phyloP scores from a whole-genome alignment of 2,888 invertebrate genomes.

The Epistrophe grossulariae region DNA sequence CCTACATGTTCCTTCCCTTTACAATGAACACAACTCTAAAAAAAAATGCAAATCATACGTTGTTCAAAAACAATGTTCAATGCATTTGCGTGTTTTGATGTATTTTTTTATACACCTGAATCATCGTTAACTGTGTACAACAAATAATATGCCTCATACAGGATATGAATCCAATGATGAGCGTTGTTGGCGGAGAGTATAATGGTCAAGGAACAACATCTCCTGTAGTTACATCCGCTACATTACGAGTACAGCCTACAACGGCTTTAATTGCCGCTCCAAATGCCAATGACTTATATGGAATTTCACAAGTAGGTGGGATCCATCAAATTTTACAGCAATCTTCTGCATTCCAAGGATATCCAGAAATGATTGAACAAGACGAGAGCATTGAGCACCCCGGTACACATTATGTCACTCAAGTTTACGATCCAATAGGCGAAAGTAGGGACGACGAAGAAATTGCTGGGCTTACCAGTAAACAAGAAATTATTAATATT shows the following conservation, averaged over 20 bases:
- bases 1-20: slow-evolving; percentile 77
- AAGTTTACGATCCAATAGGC: slow-evolving; percentile 77
- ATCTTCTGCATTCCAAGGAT: slow-evolving; percentile 82
- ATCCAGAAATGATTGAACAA: slow-evolving; percentile 81
- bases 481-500: slow-evolving; percentile 83
- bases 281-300: slow-evolving; percentile 82
- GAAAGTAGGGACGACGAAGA: slow-evolving; percentile 76
- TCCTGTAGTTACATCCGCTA: slow-evolving; percentile 77
- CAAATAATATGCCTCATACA: slow-evolving; percentile 76
- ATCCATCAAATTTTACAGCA: slow-evolving; percentile 83
- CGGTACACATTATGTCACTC: slow-evolving; percentile 76
- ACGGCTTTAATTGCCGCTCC: slow-evolving; percentile 80
- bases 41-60: slow-evolving; percentile 45
- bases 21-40: slow-evolving; percentile 76
- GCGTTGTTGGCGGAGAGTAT: slow-evolving; percentile 84
- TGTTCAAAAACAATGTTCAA: slow-evolving; percentile 49
- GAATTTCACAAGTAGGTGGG: slow-evolving; percentile 82
- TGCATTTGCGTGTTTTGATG: slow-evolving; percentile 43
- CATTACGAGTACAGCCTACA: slow-evolving; percentile 81
- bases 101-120: slow-evolving; percentile 33
- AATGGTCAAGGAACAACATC: slow-evolving; percentile 82
- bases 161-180: slow-evolving; percentile 84
- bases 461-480: slow-evolving; percentile 80
- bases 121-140: slow-evolving; percentile 3
- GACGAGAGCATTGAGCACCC: slow-evolving; percentile 77